These are phyloP conservation scores for Pandemis cinnamomeana DNA, from an alignment of 2,888 invertebrate species.

Conservation along the genomic window DNA sequence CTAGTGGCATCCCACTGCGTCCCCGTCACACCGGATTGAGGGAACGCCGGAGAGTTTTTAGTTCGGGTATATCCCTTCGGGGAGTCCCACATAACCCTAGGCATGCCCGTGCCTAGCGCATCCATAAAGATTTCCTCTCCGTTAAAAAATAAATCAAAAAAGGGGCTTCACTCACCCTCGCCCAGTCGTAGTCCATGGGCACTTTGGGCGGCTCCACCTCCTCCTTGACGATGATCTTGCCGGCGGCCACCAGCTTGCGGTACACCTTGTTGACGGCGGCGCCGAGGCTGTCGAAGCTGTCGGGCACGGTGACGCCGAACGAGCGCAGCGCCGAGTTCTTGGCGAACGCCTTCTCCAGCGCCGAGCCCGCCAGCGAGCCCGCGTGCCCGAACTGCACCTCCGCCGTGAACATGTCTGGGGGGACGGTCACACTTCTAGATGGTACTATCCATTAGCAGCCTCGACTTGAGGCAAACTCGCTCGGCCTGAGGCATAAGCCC, in stretches of 20 bases:
- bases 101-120: no score
- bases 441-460: no score
- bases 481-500: no score
- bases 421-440: background rate
- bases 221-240: conserved; percentile 93
- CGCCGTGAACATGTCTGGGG: conserved; percentile 90
- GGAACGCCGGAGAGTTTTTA: no score
- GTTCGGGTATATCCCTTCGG: no score
- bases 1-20: no score
- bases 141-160: no score
- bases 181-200: conserved; percentile 99
- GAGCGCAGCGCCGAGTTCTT: conserved; percentile 94
- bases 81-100: no score
- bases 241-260: conserved; percentile 89
- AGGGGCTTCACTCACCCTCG: conserved; percentile 85
- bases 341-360: conserved; percentile 95
- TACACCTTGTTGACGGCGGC: conserved; percentile 85
- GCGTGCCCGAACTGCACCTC: conserved; percentile 99
- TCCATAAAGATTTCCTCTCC: no score
- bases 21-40: no score
- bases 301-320: conserved; percentile 96
- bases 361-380: conserved; percentile 98
- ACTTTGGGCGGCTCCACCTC: conserved; percentile 99
- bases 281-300: conserved; percentile 95
- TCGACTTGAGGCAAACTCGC: no score